phyloP scores from a whole-genome alignment of 1,140 invertebrate species.

The Cardiocondyla obscurior region DNA sequence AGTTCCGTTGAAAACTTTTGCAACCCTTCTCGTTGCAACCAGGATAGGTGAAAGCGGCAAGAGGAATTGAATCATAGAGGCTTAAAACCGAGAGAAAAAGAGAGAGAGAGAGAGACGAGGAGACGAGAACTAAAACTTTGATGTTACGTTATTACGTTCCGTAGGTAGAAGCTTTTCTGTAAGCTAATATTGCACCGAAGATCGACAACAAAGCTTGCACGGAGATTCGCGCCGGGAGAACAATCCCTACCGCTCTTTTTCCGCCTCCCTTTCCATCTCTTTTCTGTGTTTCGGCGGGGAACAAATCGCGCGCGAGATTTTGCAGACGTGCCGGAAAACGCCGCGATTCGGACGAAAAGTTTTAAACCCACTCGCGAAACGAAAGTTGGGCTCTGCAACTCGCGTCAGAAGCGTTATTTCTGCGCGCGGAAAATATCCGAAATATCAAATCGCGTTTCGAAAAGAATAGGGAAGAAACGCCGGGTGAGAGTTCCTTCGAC shows the following conservation, averaged over 20 bases:
- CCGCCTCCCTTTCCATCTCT: neutral
- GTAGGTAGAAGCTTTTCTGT: conserved; percentile 63
- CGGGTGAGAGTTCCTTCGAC: conserved; percentile 31
- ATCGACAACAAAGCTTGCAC: conserved; percentile 46
- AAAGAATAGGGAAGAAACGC: conserved; percentile 17
- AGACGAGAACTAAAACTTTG: conserved; percentile 77
- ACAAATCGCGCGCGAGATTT: conserved; percentile 44
- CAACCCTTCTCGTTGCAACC: conserved; percentile 51
- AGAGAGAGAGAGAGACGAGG: neutral
- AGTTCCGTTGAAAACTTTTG: conserved; percentile 75
- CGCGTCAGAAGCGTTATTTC: conserved; percentile 13
- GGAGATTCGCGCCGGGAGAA: conserved; percentile 20
- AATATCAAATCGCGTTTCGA: conserved; percentile 44
- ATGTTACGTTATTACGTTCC: conserved; percentile 82
- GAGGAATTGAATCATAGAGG: conserved; percentile 26
- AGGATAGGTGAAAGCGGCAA: conserved; percentile 46
- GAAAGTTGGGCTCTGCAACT: conserved; percentile 19
- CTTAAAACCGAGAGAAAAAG: conserved; percentile 17
- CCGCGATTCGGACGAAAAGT: conserved; percentile 6
- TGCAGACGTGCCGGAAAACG: conserved; percentile 7
- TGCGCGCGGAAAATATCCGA: conserved; percentile 43
- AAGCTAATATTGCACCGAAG: conserved; percentile 68
- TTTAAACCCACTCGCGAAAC: conserved; percentile 5
- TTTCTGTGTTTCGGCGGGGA: neutral
- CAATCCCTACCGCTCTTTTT: neutral